Percentiles rank a stretch among this genome's conserved stretches.
phyloP scores from a whole-genome alignment of 1,140 invertebrate species.

The Leptopilina clavipes region DNA sequence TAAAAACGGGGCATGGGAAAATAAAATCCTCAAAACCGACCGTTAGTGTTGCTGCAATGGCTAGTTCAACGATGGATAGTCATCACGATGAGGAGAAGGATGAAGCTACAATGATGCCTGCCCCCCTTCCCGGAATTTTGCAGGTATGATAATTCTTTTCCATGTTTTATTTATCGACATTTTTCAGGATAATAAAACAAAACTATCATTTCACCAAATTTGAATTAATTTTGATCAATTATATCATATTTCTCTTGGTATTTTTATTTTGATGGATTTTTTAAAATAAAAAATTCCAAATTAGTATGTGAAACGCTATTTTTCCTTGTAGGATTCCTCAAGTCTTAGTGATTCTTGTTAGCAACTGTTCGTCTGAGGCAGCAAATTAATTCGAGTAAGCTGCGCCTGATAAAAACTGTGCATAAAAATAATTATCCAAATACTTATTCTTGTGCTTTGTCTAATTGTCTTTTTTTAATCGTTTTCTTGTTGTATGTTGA shows the following conservation, averaged over 20 bases:
- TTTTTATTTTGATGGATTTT: too few relatives aligned
- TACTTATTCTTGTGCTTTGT: conserved; percentile 39
- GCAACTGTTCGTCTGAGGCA: conserved; percentile 55
- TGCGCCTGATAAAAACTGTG: conserved; percentile 36
- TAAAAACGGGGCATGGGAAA: conserved; percentile 55
- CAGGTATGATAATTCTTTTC: conserved; percentile 72
- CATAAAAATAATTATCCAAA: conserved; percentile 42
- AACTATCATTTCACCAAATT: too few relatives aligned
- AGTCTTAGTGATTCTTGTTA: conserved; percentile 60
- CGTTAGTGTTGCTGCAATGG: conserved; percentile 68
- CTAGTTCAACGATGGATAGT: conserved; percentile 57
- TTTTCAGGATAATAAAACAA: too few relatives aligned
- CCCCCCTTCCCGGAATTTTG: conserved; percentile 78
- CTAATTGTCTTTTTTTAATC: conserved; percentile 36
- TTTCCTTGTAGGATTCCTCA: conserved; percentile 61
- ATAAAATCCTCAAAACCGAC: conserved; percentile 62
- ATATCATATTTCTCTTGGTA: too few relatives aligned
- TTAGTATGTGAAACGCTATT: conserved; percentile 50
- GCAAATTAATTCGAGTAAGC: conserved; percentile 57
- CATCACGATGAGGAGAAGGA: conserved; percentile 65
- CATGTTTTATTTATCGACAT: too few relatives aligned
- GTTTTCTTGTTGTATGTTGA: background rate
- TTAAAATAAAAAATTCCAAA: too few relatives aligned
- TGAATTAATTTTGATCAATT: background rate
- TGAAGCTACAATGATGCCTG: conserved; percentile 66